phyloP scores from a whole-genome alignment of 2,797 vertebrate genomes.

The Hydrophis major region DNA sequence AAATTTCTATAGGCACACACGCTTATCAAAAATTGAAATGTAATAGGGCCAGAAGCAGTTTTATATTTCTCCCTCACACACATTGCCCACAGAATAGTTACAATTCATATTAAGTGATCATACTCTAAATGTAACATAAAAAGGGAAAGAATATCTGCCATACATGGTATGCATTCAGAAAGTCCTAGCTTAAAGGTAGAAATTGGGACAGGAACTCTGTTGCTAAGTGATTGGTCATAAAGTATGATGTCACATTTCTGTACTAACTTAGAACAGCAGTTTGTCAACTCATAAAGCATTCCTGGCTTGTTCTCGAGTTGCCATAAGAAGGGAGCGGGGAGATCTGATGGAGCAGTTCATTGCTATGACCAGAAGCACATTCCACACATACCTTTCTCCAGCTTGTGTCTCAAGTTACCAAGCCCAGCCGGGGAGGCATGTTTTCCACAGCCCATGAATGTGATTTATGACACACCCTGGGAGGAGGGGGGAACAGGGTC shows the following conservation, averaged over 20 bases:
- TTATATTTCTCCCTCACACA: neutral
- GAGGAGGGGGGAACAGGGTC: no score
- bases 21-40: neutral
- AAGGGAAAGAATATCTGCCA: neutral
- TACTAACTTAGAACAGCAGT: neutral
- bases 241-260: neutral
- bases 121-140: neutral
- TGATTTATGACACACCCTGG: no score
- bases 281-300: no score
- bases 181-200: neutral
- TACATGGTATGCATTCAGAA: neutral
- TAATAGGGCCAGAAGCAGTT: neutral
- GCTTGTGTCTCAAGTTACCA: no score
- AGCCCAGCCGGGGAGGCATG: no score
- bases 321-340: no score
- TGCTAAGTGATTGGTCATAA: neutral
- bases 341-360: no score
- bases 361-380: no score
- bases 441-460: no score
- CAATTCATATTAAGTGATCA: neutral
- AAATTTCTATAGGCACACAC: neutral
- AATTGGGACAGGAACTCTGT: neutral
- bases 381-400: no score
- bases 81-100: neutral
- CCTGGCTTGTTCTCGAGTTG: no score